Evolutionary conservation across 1,140 invertebrate species (phyloP).

Genomic region (Neocloeon triangulifer): DNA sequence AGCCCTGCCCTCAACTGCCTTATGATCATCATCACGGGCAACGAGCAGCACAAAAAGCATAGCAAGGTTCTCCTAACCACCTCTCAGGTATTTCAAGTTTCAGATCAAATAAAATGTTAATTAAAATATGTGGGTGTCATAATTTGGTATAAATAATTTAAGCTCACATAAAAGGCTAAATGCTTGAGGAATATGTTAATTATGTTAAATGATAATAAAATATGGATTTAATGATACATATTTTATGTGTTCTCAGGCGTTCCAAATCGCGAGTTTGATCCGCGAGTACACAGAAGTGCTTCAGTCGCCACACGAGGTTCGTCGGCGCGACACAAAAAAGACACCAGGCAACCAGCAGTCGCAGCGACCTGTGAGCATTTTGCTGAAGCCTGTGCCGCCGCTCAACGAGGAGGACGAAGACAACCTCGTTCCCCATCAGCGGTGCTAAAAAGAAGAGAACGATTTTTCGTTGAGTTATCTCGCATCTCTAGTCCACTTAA

Average conservation of each 20-base stretch:
- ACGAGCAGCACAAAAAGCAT: constrained; percentile 65
- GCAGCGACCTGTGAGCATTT: constrained; percentile 22
- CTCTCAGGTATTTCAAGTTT: constrained; percentile 46
- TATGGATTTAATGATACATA: no score
- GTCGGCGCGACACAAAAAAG: constrained; percentile 7
- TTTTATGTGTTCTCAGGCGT: constrained; percentile 37
- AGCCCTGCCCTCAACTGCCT: constrained; percentile 70
- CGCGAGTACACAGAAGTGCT: constrained; percentile 74
- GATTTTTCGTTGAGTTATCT: no score
- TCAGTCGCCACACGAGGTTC: constrained; percentile 15
- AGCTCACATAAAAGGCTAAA: no score
- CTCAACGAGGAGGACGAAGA: neutral
- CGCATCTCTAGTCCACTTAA: no score
- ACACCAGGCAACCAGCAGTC: constrained; percentile 4
- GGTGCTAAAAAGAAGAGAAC: no score
- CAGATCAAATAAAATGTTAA: no score
- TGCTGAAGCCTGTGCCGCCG: constrained; percentile 25
- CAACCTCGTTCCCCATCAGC: no score
- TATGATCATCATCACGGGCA: constrained; percentile 68
- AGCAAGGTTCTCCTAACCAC: constrained; percentile 77
- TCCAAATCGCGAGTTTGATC: constrained; percentile 82
- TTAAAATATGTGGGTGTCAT: no score
- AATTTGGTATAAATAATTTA: no score
- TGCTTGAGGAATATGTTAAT: no score
- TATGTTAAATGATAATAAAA: no score